Base-by-base conservation (phyloP, 1,140 invertebrate genomes). In the Druon quercuslanigerum region DNA sequence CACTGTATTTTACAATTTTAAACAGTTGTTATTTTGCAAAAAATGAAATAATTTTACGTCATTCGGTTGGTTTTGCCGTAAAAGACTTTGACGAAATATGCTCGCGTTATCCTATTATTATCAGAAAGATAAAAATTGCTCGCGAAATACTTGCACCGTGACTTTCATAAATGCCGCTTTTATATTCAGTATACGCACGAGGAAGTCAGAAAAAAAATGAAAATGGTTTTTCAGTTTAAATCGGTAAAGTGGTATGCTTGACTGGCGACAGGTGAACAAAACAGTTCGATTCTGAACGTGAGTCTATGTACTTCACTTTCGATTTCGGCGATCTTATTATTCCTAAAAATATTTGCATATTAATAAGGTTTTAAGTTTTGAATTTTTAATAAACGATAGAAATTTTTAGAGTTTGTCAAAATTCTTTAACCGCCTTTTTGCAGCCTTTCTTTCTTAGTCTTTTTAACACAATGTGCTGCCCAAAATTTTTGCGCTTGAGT, bases 221-320 rank as follows among this genome's bases (percentile, higher is more conserved):
- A 33, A 40, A 12, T 40, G 46, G 33, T 40, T 66, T 33, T 40
- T 33, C 60, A 33, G 17, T 19, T 40, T n/a, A 40, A 66, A 66
- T 66, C n/a, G 60, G 25, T 40, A 66, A 66, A 66, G 57, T 25
- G 57, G 57, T 40, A 66, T 16, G 19, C 57, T 66, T 66, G 57
- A 66, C 20, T 66, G 13, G 13, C 14, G 60, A 66, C 60, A n/a
- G 60, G 60, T 66, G 40, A 66, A 66, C 60, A 66, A 66, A 66
- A 40, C 60, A 66, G 60, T 66, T 66, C 60, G 40, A 66, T 66
- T 40, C 60, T 40, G 13, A 16, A 66, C 60, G 60, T 66, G 60
- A 46, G 6, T 66, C 60, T 40, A 66, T 66, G 14, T n/a, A 66
- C 60, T 66, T 66, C 60, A 20, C 33, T 66, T 40, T 40, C 33